phyloP scores from a whole-genome alignment of 2,888 invertebrate species.

The Bellardia pandia region DNA sequence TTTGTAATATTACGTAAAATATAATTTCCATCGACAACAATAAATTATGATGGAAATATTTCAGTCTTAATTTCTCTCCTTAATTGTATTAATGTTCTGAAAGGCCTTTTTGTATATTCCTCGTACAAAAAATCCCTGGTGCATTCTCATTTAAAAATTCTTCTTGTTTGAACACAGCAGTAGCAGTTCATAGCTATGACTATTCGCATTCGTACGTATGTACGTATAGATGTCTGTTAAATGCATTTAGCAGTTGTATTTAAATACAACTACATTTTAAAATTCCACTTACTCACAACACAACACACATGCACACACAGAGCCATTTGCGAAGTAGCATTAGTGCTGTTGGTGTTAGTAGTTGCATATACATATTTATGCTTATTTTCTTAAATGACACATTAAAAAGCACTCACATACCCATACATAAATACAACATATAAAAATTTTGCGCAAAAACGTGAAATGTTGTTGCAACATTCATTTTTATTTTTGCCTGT shows the following conservation, averaged over 20 bases:
- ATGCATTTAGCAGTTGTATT: constrained; percentile 3
- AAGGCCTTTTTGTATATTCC: not conserved
- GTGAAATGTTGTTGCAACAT: constrained; percentile 21
- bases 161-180: not conserved
- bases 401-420: constrained; percentile 19
- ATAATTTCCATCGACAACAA: too few relatives aligned
- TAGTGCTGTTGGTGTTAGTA: not conserved
- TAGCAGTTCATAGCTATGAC: not conserved
- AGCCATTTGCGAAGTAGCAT: not conserved
- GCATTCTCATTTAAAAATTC: constrained; percentile 17
- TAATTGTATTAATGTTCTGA: too few relatives aligned
- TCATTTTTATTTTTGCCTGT: not conserved
- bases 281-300: not conserved
- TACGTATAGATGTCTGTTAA: not conserved
- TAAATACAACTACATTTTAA: constrained; percentile 22
- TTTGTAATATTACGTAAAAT: too few relatives aligned
- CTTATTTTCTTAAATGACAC: constrained; percentile 32
- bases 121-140: not conserved
- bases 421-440: not conserved
- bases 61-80: too few relatives aligned
- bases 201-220: not conserved
- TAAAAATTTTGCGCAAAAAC: not conserved
- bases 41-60: too few relatives aligned
- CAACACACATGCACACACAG: not conserved
- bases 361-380: not conserved